A percentile compares a stretch with the other conserved stretches of the same genome.
phyloP scores from a whole-genome alignment of 1,140 invertebrate genomes.

The Globodera rostochiensis region DNA sequence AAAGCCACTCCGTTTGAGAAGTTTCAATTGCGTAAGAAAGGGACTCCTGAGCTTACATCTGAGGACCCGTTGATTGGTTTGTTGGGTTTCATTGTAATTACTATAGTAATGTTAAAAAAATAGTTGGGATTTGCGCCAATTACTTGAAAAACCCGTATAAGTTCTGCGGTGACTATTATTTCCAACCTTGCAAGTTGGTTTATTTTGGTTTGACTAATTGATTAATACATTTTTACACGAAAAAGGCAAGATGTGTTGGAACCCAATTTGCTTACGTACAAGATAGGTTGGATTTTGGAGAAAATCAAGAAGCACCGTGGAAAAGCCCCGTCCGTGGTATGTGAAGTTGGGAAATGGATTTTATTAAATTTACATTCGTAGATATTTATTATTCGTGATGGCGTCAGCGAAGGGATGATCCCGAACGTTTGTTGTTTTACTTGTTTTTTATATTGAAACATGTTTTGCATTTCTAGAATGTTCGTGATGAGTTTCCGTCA shows the following conservation, averaged over 20 bases:
- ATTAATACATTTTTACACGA: background rate
- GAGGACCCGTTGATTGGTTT: constrained; percentile 31
- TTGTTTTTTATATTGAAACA: background rate
- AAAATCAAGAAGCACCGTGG: constrained; percentile 2
- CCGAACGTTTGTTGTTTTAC: constrained; percentile 21
- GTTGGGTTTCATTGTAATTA: constrained; percentile 1
- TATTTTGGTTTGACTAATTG: background rate
- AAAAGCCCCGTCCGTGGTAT: constrained; percentile 11
- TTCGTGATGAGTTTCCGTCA: constrained; percentile 28
- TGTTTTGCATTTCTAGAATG: constrained; percentile 9
- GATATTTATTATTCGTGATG: constrained; percentile 37
- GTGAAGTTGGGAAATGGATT: background rate
- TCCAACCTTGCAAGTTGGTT: constrained; percentile 23
- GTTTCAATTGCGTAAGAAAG: constrained; percentile 17
- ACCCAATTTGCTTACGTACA: background rate
- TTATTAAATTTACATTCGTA: background rate
- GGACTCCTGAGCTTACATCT: constrained; percentile 6
- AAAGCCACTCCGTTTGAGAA: constrained; percentile 32
- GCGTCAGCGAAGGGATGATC: constrained; percentile 35
- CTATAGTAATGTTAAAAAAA: constrained; percentile 6
- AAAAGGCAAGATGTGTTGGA: constrained; percentile 29
- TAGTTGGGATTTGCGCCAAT: constrained; percentile 34
- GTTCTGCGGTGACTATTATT: constrained; percentile 34
- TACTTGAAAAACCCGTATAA: constrained; percentile 19
- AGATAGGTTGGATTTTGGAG: background rate